Percentiles rank a stretch among this genome's conserved stretches.
Evolutionary conservation across 1,140 invertebrate species (phyloP).

Genomic region (Neodiprion fabricii): DNA sequence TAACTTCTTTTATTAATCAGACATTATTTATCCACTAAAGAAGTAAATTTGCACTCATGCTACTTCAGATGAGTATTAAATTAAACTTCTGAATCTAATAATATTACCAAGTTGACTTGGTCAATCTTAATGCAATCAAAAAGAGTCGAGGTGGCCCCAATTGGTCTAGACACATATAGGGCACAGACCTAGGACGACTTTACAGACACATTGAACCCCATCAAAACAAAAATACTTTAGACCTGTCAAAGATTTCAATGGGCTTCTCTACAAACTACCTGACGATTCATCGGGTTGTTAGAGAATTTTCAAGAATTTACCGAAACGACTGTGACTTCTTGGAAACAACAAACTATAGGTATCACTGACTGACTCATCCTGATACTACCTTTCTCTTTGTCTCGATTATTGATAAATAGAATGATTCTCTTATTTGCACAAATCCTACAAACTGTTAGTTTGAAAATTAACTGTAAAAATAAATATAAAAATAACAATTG

Average conservation of each 20-base stretch:
- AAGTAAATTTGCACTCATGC: too few species aligned
- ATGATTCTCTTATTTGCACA: background rate
- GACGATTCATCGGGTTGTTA: too few species aligned
- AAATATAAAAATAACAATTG: too few species aligned
- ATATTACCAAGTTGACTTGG: background rate
- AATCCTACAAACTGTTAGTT: too few species aligned
- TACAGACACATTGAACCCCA: background rate
- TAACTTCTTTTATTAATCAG: too few species aligned
- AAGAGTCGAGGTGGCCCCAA: background rate
- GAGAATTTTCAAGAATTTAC: background rate
- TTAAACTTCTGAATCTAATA: background rate
- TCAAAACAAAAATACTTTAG: background rate
- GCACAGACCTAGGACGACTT: background rate
- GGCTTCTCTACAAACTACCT: background rate
- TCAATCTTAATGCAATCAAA: background rate
- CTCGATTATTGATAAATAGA: background rate
- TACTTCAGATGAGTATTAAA: too few species aligned
- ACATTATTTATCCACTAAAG: too few species aligned
- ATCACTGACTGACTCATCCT: background rate
- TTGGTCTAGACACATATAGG: background rate
- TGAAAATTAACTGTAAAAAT: too few species aligned
- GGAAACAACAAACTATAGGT: background rate
- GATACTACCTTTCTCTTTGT: constrained; percentile 4
- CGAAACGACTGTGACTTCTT: background rate
- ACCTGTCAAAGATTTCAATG: background rate